These are phyloP conservation scores for Hystrix brachyura DNA, from an alignment of 2,113 vertebrate genomes.

Conservation along the genomic window DNA sequence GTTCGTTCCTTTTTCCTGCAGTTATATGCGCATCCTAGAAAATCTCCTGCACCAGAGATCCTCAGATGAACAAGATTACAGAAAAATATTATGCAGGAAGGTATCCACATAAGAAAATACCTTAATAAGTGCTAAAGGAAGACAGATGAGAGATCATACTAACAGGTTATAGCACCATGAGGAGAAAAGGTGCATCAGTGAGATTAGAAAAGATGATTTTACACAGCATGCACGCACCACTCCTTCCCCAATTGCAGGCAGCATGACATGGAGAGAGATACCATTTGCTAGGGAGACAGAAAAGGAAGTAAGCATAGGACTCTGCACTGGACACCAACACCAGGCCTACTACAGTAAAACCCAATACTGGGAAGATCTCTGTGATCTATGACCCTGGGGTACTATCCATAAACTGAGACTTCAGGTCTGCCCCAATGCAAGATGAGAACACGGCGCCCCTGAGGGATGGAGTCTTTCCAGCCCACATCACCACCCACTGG, in stretches of 20 bases:
- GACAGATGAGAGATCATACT: background rate
- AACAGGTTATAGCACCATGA: background rate
- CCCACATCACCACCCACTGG: background rate
- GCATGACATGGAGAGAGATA: background rate
- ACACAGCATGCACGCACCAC: background rate
- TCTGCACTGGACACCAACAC: too few relatives aligned
- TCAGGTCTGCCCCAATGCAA: background rate
- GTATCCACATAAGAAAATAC: background rate
- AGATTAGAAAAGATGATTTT: background rate
- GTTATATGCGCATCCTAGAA: background rate
- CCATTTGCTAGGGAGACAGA: background rate
- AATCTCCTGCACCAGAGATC: background rate
- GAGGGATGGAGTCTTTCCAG: background rate
- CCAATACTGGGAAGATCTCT: background rate
- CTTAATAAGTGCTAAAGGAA: background rate
- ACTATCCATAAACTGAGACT: background rate
- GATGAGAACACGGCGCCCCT: background rate
- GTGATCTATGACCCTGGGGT: background rate
- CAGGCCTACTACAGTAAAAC: background rate
- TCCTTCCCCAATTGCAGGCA: background rate
- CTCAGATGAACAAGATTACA: background rate
- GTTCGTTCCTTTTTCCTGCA: background rate
- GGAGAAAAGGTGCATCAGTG: background rate
- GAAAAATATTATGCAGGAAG: background rate
- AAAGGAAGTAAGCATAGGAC: background rate